phyloP scores from a whole-genome alignment of 2,113 vertebrate species.

The Spheniscus mendiculus region DNA sequence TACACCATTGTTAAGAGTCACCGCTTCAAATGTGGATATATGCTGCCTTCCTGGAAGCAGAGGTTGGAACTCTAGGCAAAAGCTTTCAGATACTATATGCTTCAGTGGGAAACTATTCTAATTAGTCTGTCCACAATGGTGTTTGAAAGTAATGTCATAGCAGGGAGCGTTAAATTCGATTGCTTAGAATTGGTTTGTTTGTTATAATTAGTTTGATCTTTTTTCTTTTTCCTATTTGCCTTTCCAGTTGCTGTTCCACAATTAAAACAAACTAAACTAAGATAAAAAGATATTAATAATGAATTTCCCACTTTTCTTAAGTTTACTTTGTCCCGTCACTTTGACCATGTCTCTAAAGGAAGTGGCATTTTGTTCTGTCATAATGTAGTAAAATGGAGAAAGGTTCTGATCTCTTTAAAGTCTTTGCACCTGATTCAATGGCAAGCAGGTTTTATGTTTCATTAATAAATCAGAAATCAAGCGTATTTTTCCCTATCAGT shows the following conservation, averaged over 20 bases:
- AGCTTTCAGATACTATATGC: neutral
- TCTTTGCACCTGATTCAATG: neutral
- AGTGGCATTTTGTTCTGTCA: neutral
- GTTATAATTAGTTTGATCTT: neutral
- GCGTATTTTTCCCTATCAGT: neutral
- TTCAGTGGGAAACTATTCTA: neutral
- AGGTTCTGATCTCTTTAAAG: neutral
- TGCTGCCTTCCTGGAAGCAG: neutral
- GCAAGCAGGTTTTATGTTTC: neutral
- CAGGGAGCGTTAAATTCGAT: neutral
- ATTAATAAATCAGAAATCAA: neutral
- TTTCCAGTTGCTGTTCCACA: neutral
- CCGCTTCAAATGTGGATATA: neutral
- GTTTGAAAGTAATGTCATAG: neutral
- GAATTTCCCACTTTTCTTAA: neutral
- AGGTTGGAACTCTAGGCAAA: neutral
- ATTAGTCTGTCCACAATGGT: neutral
- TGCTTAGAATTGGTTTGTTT: neutral
- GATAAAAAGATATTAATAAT: neutral
- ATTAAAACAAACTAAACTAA: neutral
- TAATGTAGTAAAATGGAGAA: neutral
- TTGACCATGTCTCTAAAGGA: neutral
- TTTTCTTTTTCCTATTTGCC: neutral
- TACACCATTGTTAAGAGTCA: neutral
- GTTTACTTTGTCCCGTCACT: neutral